Conservation (phyloP, 2,797 vertebrate species). For the Pantherophis vulpinus region DNA sequence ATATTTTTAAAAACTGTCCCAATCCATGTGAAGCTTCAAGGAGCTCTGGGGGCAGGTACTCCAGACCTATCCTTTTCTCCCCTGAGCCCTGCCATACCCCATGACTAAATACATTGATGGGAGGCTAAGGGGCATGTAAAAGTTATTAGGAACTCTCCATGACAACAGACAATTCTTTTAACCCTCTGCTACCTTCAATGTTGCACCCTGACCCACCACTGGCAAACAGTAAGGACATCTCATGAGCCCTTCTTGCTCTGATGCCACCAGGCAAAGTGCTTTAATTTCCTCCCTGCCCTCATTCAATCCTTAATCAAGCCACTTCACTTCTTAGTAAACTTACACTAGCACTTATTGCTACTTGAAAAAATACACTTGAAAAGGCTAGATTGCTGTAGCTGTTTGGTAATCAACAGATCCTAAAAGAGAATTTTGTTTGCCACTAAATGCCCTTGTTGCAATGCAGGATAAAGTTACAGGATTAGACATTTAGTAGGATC, state of each 20-base stretch:
- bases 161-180: conserved; percentile 5
- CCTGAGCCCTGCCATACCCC: conserved; percentile 9
- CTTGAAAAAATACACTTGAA: conserved; percentile 32
- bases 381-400: conserved; percentile 23
- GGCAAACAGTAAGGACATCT: background rate
- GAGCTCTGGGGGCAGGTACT: background rate
- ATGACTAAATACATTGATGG: conserved; percentile 41
- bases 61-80: background rate
- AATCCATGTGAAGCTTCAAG: conserved; percentile 66
- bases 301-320: conserved; percentile 3
- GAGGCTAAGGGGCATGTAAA: conserved; percentile 18
- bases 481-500: conserved; percentile 13
- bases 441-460: conserved; percentile 31
- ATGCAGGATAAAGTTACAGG: conserved; percentile 19
- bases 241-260: background rate
- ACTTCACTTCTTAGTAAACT: conserved; percentile 26
- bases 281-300: conserved; percentile 12
- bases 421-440: conserved; percentile 21
- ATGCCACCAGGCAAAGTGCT: background rate
- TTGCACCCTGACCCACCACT: conserved; percentile 1
- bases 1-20: conserved; percentile 75
- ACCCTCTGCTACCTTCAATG: conserved; percentile 25
- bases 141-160: conserved; percentile 16
- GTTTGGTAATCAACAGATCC: background rate
- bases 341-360: conserved; percentile 40